Base-by-base conservation (phyloP, 2,888 invertebrate genomes). In the Harmothoe impar region DNA sequence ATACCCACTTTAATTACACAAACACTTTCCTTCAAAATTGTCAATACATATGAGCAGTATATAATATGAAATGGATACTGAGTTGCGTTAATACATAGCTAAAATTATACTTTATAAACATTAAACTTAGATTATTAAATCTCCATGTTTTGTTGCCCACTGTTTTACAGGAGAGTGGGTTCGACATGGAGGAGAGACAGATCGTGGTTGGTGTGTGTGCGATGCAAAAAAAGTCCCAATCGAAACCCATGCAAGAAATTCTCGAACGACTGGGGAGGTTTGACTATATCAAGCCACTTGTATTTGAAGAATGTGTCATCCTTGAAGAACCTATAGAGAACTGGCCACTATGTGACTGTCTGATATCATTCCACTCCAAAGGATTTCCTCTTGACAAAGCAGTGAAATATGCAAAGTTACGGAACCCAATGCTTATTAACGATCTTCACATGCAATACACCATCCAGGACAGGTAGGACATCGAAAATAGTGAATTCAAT, bases 161-260 rank as follows among this genome's bases (percentile, higher is more conserved):
- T 33, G 56, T 23, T 68, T 78, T 89, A 0, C 43, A 89, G 89
- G 89, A 89, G 23, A 31, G 78, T 20, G 78, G n/a, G 23, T 86
- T 56, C 35, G 89, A 89, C 12, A 43, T n/a, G 31, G 84, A 81
- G 17, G 62, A 77, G 25, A 54, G 77, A 31, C 89, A 91, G 91
- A 94, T 99, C 94, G 97, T 99, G 95, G 99, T 99, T 94, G 99
- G 99, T 92, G 98, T 99, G 91, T 99, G 99, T 97, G 99, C 99
- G 93, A 99, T 99, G 99, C 98, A 98, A 95, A 99, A 99, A 96
- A 99, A 99, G 96, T 99, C 99, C 62, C 98, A 98, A 95, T 99
- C 99, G 93, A 99, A 99, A 96, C 99, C 99, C 23, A 99, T 99
- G 99, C 98, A 98, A 95, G 99, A 99, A 96, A 99, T 99, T 94